phyloP scores from a whole-genome alignment of 2,888 invertebrate species.

The Melieria crassipennis region DNA sequence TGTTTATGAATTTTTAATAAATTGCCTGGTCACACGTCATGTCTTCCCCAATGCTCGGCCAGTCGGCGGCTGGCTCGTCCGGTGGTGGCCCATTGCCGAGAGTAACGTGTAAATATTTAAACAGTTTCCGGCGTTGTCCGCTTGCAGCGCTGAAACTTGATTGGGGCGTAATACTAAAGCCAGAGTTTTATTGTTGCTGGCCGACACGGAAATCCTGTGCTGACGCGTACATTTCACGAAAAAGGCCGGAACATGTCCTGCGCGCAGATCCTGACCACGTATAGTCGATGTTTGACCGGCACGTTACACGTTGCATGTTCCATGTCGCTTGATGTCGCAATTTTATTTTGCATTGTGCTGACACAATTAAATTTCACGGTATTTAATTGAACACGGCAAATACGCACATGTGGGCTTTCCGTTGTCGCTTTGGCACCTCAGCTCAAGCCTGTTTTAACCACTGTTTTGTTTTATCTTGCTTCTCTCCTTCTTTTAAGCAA shows the following conservation, averaged over 20 bases:
- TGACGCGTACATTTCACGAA: constrained; percentile 37
- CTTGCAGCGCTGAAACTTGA: constrained; percentile 38
- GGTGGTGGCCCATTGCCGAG: neutral
- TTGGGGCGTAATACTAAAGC: constrained; percentile 37
- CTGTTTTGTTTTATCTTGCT: too few relatives aligned
- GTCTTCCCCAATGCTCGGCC: too few relatives aligned
- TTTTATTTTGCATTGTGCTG: constrained; percentile 35
- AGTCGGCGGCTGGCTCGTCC: neutral
- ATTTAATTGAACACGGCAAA: constrained; percentile 51
- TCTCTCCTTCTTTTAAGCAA: constrained; percentile 75
- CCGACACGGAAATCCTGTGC: constrained; percentile 31
- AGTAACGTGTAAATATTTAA: constrained; percentile 23
- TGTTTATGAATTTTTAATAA: constrained; percentile 64
- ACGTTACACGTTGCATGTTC: neutral
- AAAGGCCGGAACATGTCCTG: neutral
- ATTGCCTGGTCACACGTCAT: constrained; percentile 62
- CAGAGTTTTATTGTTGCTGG: constrained; percentile 17
- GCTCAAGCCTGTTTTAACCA: neutral
- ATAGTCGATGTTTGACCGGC: constrained; percentile 13
- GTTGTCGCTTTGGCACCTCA: constrained; percentile 30
- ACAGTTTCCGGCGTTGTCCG: constrained; percentile 15
- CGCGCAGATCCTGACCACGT: neutral
- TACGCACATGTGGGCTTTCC: neutral
- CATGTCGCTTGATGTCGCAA: constrained; percentile 29
- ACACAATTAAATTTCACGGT: constrained; percentile 61